Percentiles rank a stretch among this genome's conserved stretches.
Conservation (phyloP, 2,797 vertebrate species). For the Sandelia bainsii region DNA sequence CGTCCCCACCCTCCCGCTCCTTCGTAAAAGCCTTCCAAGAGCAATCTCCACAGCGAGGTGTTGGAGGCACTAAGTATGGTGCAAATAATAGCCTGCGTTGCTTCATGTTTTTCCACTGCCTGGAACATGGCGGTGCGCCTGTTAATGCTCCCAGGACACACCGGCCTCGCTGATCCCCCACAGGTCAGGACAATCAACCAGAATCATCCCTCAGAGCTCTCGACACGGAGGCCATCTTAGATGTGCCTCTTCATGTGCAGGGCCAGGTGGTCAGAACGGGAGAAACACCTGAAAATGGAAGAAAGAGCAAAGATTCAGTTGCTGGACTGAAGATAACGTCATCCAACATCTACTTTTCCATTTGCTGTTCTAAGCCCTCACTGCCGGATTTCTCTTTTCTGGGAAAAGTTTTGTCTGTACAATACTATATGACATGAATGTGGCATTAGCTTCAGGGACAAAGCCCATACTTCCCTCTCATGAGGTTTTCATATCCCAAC, state of each 20-base stretch:
- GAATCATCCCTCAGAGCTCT: constrained; percentile 83
- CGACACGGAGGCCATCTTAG: constrained; percentile 79
- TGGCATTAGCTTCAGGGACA: background rate
- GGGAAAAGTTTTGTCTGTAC: no score
- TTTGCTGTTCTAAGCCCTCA: no score
- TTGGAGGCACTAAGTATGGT: constrained; percentile 94
- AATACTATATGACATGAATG: no score
- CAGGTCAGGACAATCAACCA: constrained; percentile 81
- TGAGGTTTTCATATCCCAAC: no score
- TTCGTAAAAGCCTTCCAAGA: constrained; percentile 86
- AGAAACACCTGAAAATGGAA: constrained; percentile 93
- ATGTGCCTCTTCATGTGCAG: constrained; percentile 99
- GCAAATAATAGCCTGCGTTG: constrained; percentile 91
- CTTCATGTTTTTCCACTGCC: constrained; percentile 73
- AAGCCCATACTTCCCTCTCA: background rate
- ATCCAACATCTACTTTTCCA: background rate
- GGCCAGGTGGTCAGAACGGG: constrained; percentile 97
- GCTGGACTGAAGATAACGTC: background rate
- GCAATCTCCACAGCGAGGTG: constrained; percentile 90
- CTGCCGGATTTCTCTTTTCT: no score
- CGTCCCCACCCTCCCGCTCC: constrained; percentile 83
- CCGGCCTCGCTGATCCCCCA: constrained; percentile 85
- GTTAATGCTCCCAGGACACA: constrained; percentile 83
- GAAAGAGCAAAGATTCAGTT: constrained; percentile 65
- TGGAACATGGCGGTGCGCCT: constrained; percentile 67